Percentiles rank a stretch among this genome's conserved stretches.
Conservation (phyloP, 2,888 invertebrate genomes). For the Drosophila sordidula region DNA sequence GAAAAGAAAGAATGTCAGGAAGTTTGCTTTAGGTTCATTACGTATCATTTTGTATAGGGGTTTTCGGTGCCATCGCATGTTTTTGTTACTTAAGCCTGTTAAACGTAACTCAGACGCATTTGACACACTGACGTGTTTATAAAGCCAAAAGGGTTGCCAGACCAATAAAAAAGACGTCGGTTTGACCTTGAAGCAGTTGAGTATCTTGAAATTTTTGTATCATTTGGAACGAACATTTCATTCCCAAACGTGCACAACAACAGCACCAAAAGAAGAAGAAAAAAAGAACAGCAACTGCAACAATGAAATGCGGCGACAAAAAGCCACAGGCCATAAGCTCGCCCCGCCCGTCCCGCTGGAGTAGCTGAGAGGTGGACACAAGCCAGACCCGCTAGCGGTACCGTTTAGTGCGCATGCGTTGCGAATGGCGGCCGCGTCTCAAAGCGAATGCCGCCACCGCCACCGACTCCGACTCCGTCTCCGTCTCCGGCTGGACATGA, state of each 20-base stretch:
- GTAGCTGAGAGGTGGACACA: constrained; percentile 17
- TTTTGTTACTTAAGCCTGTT: constrained; percentile 27
- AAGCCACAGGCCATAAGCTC: constrained; percentile 40
- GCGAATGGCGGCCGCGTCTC: constrained; percentile 81
- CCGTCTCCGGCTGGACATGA: constrained; percentile 27
- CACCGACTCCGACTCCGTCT: constrained; percentile 35
- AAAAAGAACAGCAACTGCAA: constrained; percentile 48
- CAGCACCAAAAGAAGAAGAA: constrained; percentile 13
- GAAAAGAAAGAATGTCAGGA: constrained; percentile 1
- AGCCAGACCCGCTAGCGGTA: constrained; percentile 79
- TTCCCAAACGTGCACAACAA: constrained; percentile 66
- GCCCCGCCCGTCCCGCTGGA: background rate
- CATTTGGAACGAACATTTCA: constrained; percentile 74
- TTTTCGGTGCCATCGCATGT: background rate
- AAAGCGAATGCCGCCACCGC: constrained; percentile 82
- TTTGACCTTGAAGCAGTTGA: constrained; percentile 72
- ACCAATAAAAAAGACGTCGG: constrained; percentile 14
- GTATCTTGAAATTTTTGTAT: constrained; percentile 59
- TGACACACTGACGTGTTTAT: constrained; percentile 76
- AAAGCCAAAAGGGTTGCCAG: constrained; percentile 42
- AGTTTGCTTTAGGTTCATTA: background rate
- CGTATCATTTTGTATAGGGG: background rate
- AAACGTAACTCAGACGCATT: constrained; percentile 71
- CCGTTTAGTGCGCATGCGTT: constrained; percentile 84
- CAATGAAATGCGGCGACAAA: constrained; percentile 75